A percentile compares a stretch with the other conserved stretches of the same genome.
Evolutionary conservation across 35 echinoderm and acorn worm genomes (phyloP).

Genomic region (Ophioderma brevispina): DNA sequence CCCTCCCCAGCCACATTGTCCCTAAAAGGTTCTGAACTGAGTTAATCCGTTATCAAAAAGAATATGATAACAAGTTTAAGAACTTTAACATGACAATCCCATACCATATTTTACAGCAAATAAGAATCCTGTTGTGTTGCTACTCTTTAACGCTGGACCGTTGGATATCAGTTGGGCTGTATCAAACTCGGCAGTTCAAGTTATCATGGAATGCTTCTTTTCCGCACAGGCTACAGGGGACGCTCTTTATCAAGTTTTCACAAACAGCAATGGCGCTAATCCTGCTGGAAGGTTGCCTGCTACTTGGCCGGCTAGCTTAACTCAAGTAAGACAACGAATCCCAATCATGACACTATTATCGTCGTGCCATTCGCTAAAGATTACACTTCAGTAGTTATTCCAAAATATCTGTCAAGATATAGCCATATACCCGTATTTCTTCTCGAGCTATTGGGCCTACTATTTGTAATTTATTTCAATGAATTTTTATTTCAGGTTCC

Average conservation of each 20-base stretch:
- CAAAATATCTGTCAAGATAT: neutral
- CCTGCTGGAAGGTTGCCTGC: conserved; percentile 75
- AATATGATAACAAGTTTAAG: too few species aligned
- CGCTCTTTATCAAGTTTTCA: conserved; percentile 59
- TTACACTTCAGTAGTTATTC: neutral
- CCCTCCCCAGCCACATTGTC: too few species aligned
- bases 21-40: too few species aligned
- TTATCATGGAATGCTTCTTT: conserved; percentile 93
- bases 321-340: conserved; percentile 56
- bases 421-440: neutral
- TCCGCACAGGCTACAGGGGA: conserved; percentile 86
- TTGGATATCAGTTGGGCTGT: conserved; percentile 80
- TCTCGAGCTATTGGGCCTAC: too few species aligned
- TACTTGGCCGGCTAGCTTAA: conserved; percentile 73
- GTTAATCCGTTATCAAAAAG: too few species aligned
- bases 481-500: conserved; percentile 37
- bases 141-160: conserved; percentile 96
- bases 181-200: conserved; percentile 41
- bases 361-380: neutral
- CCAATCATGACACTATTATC: neutral
- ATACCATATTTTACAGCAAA: conserved; percentile 47
- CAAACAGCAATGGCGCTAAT: conserved; percentile 55
- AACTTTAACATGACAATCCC: too few species aligned
- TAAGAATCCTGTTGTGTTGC: conserved; percentile 73
- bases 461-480: too few species aligned